Percentiles rank a stretch among this genome's conserved stretches.
Evolutionary conservation across 1,140 invertebrate species (phyloP).

Genomic region (Ceratina australensis): DNA sequence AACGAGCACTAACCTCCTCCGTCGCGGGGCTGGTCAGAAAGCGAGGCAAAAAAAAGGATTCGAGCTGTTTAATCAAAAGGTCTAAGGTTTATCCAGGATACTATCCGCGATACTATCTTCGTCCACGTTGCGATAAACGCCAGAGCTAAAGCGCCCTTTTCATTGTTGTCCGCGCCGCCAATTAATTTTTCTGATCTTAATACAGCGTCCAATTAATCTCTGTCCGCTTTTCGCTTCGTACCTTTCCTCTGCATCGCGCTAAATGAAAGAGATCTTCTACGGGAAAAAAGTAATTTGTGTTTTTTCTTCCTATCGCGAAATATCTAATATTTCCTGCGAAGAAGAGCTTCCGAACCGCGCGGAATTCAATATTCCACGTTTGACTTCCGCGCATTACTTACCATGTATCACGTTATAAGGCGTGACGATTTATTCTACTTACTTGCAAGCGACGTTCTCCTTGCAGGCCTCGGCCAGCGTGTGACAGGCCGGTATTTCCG

Average conservation of each 20-base stretch:
- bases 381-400: too few species aligned
- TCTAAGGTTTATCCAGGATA: conserved; percentile 18
- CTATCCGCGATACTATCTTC: conserved; percentile 27
- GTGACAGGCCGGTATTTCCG: conserved; percentile 89
- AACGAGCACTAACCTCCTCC: neutral
- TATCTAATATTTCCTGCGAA: too few species aligned
- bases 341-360: too few species aligned
- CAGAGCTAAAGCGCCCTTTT: neutral
- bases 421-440: conserved; percentile 28
- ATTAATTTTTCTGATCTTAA: conserved; percentile 39
- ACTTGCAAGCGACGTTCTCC: conserved; percentile 87
- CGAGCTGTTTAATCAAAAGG: conserved; percentile 34
- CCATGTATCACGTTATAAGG: neutral
- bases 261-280: neutral
- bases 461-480: conserved; percentile 88
- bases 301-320: neutral
- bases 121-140: conserved; percentile 21
- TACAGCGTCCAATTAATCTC: conserved; percentile 16
- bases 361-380: too few species aligned
- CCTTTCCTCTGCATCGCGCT: too few species aligned
- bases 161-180: neutral
- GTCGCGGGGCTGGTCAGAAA: neutral
- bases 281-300: neutral
- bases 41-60: conserved; percentile 1
- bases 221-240: neutral